phyloP scores from a whole-genome alignment of 2,888 invertebrate genomes.

The Oligia latruncula region DNA sequence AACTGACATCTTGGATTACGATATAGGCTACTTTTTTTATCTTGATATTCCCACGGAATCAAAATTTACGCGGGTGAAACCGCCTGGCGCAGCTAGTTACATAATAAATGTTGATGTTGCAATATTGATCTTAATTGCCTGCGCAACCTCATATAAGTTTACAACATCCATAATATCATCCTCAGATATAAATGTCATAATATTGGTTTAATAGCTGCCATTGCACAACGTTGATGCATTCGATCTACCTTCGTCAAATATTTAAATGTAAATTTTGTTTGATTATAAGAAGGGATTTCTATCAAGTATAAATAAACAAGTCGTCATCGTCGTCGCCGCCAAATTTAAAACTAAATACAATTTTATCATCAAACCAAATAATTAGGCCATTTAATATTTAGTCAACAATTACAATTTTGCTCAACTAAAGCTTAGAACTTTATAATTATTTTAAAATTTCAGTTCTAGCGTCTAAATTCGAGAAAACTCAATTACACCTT shows the following conservation, averaged over 20 bases:
- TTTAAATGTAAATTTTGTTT: constrained; percentile 33
- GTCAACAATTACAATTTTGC: constrained; percentile 47
- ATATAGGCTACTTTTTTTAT: too few species aligned
- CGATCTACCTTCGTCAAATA: constrained; percentile 22
- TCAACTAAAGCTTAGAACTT: constrained; percentile 41
- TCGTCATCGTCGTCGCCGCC: background rate
- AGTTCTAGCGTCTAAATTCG: constrained; percentile 5
- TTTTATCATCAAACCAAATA: constrained; percentile 54
- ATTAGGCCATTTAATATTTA: constrained; percentile 56
- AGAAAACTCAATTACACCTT: constrained; percentile 22
- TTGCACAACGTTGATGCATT: constrained; percentile 27
- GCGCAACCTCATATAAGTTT: constrained; percentile 19
- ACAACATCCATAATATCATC: constrained; percentile 34
- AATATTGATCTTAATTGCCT: constrained; percentile 41
- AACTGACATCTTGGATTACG: too few species aligned
- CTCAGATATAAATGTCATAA: constrained; percentile 39
- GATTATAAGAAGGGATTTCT: constrained; percentile 18
- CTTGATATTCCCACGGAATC: too few species aligned
- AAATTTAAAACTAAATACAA: constrained; percentile 42
- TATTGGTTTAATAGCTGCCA: constrained; percentile 42
- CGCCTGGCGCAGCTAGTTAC: too few species aligned
- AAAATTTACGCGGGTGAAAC: too few species aligned
- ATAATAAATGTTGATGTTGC: constrained; percentile 7
- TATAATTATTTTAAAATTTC: constrained; percentile 40
- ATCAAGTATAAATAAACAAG: constrained; percentile 18